Base-by-base conservation (phyloP, 1,140 invertebrate genomes). In the Ditylenchus dipsaci region DNA sequence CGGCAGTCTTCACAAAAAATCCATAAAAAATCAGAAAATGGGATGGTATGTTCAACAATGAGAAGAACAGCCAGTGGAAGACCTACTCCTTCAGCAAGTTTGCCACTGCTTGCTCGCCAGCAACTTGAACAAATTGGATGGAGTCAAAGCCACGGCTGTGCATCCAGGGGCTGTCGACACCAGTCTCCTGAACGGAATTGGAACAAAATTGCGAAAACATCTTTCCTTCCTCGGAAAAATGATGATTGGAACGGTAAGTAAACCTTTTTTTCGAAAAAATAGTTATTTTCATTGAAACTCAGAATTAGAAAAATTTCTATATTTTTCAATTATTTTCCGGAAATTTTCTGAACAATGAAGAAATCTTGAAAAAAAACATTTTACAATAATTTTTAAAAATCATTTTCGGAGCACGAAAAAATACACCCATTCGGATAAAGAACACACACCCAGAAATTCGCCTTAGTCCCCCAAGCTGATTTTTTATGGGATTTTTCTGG, bases 31-130 rank as follows among this genome's bases (percentile, higher is more conserved):
- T 21, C 27, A 15, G 56, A 17, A 70, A 73, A 23, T 72, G 71
- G 71, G 42, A 13, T 15, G 57, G 59, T 38, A 68, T 59, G 73
- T 76, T 74, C 43, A 49, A 74, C 23, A 29, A 1, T 9, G 59
- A 8, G 7, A 61, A 61, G 15, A 42, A 43, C 5, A 23, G 27
- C 8, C 59, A 57, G 23, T 76, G 65, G 65, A 76, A 71, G 61
- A 30, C 64, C 8, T 74, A 74, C 42, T 29, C 67, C 8, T 23
- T 70, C 13, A 63, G 57, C 67, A 74, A 74, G 30, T 76, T 76
- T 56, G 73, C 73, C 11, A 72, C 42, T 9, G 73, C 72, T 1
- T 13, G 9, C 42, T 76, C 21, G 59, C 73, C 67, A 66, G 49
- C 11, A 23, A 65, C 21, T 33, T 74, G 17, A 72, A 73, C 56